Conservation (phyloP, 2,113 vertebrate species). For the Tamias sibiricus region DNA sequence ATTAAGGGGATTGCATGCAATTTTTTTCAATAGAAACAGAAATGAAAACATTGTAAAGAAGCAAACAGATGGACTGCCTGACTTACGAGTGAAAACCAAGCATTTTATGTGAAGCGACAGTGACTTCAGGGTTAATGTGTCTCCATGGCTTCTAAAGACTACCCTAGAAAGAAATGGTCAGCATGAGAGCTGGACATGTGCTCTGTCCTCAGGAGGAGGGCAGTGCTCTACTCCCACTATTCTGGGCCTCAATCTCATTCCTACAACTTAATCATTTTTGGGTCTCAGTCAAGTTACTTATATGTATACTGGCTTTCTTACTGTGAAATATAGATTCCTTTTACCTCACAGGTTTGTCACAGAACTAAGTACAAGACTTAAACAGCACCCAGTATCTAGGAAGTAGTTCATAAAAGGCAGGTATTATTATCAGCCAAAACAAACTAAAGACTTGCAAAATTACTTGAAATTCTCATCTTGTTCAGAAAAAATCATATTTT, state of each 20-base stretch:
- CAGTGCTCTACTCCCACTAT: background rate
- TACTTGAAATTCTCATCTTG: background rate
- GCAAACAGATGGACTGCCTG: background rate
- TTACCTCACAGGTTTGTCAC: background rate
- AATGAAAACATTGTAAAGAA: background rate
- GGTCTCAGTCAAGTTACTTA: background rate
- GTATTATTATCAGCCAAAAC: background rate
- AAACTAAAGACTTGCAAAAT: background rate
- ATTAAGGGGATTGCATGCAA: background rate
- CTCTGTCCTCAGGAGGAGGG: background rate
- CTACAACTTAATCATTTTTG: background rate
- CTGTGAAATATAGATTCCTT: background rate
- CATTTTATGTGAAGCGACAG: background rate
- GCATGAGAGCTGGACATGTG: accelerated
- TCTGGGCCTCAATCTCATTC: background rate
- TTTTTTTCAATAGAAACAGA: background rate
- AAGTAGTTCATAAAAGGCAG: background rate
- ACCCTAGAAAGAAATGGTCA: background rate
- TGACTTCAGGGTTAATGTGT: background rate
- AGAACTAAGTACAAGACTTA: background rate
- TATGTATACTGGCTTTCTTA: background rate
- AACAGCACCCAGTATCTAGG: background rate
- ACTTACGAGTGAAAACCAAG: background rate
- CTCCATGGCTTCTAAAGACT: background rate
- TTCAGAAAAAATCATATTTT: slow-evolving; percentile 15